Conservation (phyloP, 2,797 vertebrate species). For the Remorina albescens region DNA sequence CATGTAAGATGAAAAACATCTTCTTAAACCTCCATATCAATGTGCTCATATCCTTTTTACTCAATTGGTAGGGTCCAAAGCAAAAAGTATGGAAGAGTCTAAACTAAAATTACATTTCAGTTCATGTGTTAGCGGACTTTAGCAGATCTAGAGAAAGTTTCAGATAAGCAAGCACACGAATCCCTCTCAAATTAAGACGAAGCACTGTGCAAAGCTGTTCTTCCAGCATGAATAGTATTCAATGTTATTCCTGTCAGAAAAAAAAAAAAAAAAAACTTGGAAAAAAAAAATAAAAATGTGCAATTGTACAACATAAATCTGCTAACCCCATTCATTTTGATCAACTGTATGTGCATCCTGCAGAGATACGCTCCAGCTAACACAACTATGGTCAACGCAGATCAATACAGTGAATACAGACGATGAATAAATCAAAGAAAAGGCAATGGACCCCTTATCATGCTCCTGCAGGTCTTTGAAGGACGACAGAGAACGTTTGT, state of each 20-base stretch:
- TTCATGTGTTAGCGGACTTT: not conserved
- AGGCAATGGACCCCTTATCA: constrained; percentile 66
- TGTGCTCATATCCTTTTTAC: too few species aligned
- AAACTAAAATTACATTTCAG: too few species aligned
- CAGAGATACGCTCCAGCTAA: not conserved
- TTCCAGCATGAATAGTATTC: too few species aligned
- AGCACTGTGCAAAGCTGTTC: not conserved
- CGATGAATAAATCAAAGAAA: not conserved
- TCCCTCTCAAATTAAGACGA: not conserved
- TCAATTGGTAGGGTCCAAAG: too few species aligned
- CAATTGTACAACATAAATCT: not conserved
- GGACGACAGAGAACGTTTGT: constrained; percentile 63
- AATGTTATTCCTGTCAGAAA: not conserved
- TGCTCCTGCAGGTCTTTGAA: constrained; percentile 47
- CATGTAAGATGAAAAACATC: too few species aligned
- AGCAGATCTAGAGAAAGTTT: not conserved
- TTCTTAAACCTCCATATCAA: too few species aligned
- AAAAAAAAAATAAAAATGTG: not conserved
- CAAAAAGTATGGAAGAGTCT: too few species aligned
- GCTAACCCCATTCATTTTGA: too few species aligned
- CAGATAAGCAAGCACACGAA: not conserved
- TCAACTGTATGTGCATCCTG: not conserved
- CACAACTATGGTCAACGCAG: not conserved
- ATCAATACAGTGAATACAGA: constrained; percentile 4
- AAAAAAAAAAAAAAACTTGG: too few species aligned